Base-by-base conservation (phyloP, 2,113 vertebrate species). In the Nesoenas mayeri region DNA sequence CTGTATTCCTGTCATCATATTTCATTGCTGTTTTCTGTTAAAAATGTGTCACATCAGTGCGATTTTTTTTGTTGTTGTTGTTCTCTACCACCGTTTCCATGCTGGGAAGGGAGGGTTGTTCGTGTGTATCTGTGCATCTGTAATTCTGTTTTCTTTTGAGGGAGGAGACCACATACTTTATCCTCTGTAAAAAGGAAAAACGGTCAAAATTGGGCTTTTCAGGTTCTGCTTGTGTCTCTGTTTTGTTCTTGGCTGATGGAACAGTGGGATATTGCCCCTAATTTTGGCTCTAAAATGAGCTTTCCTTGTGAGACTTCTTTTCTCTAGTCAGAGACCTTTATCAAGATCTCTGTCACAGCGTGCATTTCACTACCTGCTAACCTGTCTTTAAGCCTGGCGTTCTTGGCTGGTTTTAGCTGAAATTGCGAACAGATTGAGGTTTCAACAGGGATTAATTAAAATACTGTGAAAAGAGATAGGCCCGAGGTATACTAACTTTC, bases 121-220 rank as follows among this genome's bases (percentile, higher is more conserved):
- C 19, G 2, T 29, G 36, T 47, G 24, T 50, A 28, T 20, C 51
- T 58, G 40, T 29, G 44, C 0, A 1, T 6, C 66, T 6, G 0
- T 47, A 32, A 32, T 36, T 54, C 8, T 6, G 17, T 7, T n/a
- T 32, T 42, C 17, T 53, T 62, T 57, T 28, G 48, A 48, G 29
- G 40, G 62, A 8, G 7, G 51, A 77, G 11, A 47, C 6, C 5
- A 6, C 3, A 2, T 25, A 51, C 79, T 28, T 64, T 28, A 40
- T 47, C 17, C 17, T 21, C 8, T 60, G 11, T 21, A 54, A 47
- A 74, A 74, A 56, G 26, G 25, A 79, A 38, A 57, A 88, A 26
- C 6, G 26, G 11, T 21, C 14, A 50, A 57, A 74, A 24, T 4
- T 15, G 3, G 67, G 14, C 11, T 54, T 80, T 65, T 56, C 20